Percentiles rank a stretch among this genome's conserved stretches.
Conservation (phyloP, 2,888 invertebrate species). For the Punctoribates punctum region DNA sequence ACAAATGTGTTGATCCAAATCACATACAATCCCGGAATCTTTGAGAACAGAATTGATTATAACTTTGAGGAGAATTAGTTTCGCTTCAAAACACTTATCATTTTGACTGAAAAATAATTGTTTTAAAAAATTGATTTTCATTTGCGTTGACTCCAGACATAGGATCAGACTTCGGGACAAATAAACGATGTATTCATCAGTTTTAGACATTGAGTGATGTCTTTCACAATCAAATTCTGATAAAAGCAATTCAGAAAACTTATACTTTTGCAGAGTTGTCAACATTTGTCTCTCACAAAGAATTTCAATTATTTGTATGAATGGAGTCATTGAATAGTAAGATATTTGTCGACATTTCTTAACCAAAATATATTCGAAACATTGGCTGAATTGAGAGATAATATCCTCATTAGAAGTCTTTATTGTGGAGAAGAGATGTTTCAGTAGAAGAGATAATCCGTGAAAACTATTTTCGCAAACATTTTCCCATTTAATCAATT, state of each 20-base stretch:
- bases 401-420: background rate
- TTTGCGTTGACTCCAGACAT: constrained; percentile 3
- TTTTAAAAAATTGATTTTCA: background rate
- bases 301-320: constrained; percentile 20
- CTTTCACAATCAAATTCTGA: background rate
- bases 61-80: constrained; percentile 6
- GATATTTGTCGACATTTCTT: background rate
- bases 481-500: background rate
- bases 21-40: background rate
- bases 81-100: background rate
- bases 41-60: constrained; percentile 7
- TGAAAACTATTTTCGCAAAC: constrained; percentile 6
- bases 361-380: background rate
- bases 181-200: constrained; percentile 25
- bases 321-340: constrained; percentile 22
- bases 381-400: background rate
- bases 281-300: background rate
- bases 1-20: constrained; percentile 18
- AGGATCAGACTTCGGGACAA: constrained; percentile 21
- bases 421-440: background rate
- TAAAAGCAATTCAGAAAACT: background rate
- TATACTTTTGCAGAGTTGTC: background rate
- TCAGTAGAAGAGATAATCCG: constrained; percentile 19
- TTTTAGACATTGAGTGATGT: constrained; percentile 6
- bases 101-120: background rate